phyloP scores from a whole-genome alignment of 2,888 invertebrate species.

The Lomographa bimaculata region DNA sequence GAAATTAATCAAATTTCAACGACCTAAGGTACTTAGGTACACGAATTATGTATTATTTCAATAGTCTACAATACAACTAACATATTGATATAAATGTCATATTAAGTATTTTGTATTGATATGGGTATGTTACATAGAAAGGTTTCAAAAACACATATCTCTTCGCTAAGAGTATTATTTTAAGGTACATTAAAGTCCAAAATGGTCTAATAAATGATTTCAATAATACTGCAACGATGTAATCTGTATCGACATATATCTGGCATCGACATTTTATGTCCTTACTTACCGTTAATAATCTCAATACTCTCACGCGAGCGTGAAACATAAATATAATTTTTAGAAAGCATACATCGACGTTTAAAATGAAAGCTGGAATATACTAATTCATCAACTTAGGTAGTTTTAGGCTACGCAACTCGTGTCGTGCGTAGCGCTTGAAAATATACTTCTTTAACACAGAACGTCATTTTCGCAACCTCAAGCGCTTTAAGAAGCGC shows the following conservation, averaged over 20 bases:
- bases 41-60: conserved; percentile 47
- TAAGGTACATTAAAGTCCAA: conserved; percentile 54
- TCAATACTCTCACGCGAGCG: conserved; percentile 49
- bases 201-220: conserved; percentile 45
- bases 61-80: conserved; percentile 46
- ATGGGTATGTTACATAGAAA: conserved; percentile 65
- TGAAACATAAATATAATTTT: conserved; percentile 43
- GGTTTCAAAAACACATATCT: conserved; percentile 54
- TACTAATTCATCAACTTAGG: conserved; percentile 51
- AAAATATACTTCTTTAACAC: conserved; percentile 43
- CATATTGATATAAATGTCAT: conserved; percentile 38
- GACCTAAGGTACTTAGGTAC: conserved; percentile 49
- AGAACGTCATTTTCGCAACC: conserved; percentile 29
- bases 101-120: conserved; percentile 49
- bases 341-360: conserved; percentile 52
- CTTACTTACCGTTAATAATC: conserved; percentile 68
- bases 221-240: conserved; percentile 57
- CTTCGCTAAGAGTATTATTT: conserved; percentile 27
- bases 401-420: conserved; percentile 20
- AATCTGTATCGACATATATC: too few species aligned
- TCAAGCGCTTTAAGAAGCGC: conserved; percentile 26
- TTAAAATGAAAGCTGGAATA: conserved; percentile 58
- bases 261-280: conserved; percentile 73
- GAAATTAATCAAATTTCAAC: conserved; percentile 46
- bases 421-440: conserved; percentile 18